Evolutionary conservation across 2,797 vertebrate species (phyloP), one percentile per base, ranked within the genome.

Genomic region (Sebastes minor): DNA sequence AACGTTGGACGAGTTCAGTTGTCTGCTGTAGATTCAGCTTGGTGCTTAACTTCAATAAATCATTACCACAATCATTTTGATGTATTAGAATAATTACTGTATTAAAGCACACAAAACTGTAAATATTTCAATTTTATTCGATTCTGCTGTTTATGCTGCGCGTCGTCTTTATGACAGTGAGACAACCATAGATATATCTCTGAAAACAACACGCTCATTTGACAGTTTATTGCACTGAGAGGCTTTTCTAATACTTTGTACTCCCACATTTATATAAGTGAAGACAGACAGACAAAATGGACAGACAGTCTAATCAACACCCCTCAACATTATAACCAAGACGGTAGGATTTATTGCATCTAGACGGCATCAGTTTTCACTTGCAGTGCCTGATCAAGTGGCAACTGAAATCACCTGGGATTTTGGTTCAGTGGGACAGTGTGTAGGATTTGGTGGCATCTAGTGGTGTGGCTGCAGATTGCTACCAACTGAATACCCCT

Each of bases 11-110:
- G 28, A 55, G 16, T n/a, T 65, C 52, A 9, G 18, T 13, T 14
- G 28, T 35, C 71, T 25, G 7, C 28, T 16, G 42, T 30, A 10
- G 33, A 28, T 55, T 73, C 49, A 75, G 27, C 18, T 20, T 9
- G 9, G 10, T 71, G 68, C 42, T 69, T 11, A 20, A 42, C 18
- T 16, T 72, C 12, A 72, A 73, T 85, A 72, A 79, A 76, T 53
- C n/a, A 16, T 60, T 64, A 14, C 52, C 53, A 28, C 75, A n/a
- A 27, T 6, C 27, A 52, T n/a, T 30, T 10, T 42, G 30, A 42
- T 1, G 6, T 20, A 0, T 67, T 25, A 6, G 8, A 67, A 2
- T 67, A 25, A 61, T 35, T 55, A 8, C 14, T 52, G 28, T 5
- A 22, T 1, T 13, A 0, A 70, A 32, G 46, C 46, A 8, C 46